phyloP scores from a whole-genome alignment of 2,888 invertebrate species.

The Eledona agricola region DNA sequence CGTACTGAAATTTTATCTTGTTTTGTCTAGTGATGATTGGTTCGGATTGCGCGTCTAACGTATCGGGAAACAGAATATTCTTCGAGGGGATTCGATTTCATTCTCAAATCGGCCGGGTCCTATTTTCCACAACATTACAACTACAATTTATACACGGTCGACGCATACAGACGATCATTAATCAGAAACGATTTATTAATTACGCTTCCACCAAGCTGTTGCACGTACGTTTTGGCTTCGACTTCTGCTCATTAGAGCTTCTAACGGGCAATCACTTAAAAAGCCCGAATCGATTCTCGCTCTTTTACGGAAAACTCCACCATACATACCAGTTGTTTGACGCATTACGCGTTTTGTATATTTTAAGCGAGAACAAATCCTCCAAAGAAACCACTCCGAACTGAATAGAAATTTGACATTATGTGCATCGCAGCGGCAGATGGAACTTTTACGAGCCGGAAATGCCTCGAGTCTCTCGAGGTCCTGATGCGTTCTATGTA shows the following conservation, averaged over 20 bases:
- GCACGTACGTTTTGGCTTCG: constrained; percentile 23
- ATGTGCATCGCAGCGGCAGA: neutral
- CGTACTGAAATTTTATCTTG: constrained; percentile 25
- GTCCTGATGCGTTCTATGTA: too few relatives aligned
- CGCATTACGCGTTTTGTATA: constrained; percentile 1
- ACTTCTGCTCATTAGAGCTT: constrained; percentile 26
- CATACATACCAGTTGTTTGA: too few relatives aligned
- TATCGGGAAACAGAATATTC: constrained; percentile 20
- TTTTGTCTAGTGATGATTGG: constrained; percentile 23
- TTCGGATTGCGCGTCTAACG: constrained; percentile 6
- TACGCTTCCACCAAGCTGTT: constrained; percentile 29
- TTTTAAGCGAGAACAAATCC: constrained; percentile 9
- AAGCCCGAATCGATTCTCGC: constrained; percentile 22
- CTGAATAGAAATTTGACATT: constrained; percentile 6
- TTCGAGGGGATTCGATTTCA: constrained; percentile 14
- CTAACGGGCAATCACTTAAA: constrained; percentile 17
- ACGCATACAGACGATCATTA: constrained; percentile 29
- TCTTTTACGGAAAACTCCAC: too few relatives aligned
- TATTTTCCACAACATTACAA: too few relatives aligned
- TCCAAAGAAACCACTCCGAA: constrained; percentile 5
- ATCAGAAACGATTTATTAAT: constrained; percentile 36
- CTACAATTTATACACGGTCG: constrained; percentile 32
- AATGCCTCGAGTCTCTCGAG: too few relatives aligned
- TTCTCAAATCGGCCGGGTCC: too few relatives aligned
- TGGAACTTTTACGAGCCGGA: too few relatives aligned